Base-by-base conservation (phyloP, 2,888 invertebrate species). In the Drosophila anomelani region DNA sequence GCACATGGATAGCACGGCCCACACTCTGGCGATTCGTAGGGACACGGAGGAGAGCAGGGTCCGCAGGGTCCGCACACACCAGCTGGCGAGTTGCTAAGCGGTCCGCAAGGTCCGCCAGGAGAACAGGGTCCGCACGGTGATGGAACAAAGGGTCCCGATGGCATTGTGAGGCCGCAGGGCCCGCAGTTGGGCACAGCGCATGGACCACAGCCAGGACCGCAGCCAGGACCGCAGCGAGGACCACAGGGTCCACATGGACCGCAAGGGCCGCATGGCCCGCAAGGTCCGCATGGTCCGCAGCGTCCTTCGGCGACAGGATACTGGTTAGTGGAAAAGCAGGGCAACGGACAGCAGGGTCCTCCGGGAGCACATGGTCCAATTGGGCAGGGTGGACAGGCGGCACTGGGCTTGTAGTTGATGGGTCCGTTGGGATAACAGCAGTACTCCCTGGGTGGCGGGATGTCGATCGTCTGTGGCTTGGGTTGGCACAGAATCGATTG, bases 401-500 rank as follows among this genome's bases (percentile, higher is more conserved):
- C 77, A 61, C 87, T 91, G 12, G 89, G 88, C 51, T 89, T 90
- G 61, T 91, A 88, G 58, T 88, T 89, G 53, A 90, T 90, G 34
- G 91, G 91, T 46, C 91, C 91, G 32, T 90, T 90, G 10, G 90
- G 90, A 69, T 91, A 91, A 69, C 91, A 90, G 67, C 91, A 91
- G 67, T 91, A 92, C 66, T 92, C 91, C 36, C 80, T 72, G 3
- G 92, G 90, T 3, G 90, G 89, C 17, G 92, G 92, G 41, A 92
- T 81, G 75, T 91, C 91, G 32, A 92, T 77, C 0, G 89, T 85
- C 79, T 92, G 92, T 0, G 92, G 91, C 64, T 91, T 92, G 8
- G 92, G 92, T 70, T 92, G 91, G 63, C 92, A 92, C 38, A 92
- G 68, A 47, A 92, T 88, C 6, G 90, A 89, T 60, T 92, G 91